Evolutionary conservation across 2,888 invertebrate genomes (phyloP), one percentile per base, ranked within the genome.

Genomic region (Rotaria socialis): DNA sequence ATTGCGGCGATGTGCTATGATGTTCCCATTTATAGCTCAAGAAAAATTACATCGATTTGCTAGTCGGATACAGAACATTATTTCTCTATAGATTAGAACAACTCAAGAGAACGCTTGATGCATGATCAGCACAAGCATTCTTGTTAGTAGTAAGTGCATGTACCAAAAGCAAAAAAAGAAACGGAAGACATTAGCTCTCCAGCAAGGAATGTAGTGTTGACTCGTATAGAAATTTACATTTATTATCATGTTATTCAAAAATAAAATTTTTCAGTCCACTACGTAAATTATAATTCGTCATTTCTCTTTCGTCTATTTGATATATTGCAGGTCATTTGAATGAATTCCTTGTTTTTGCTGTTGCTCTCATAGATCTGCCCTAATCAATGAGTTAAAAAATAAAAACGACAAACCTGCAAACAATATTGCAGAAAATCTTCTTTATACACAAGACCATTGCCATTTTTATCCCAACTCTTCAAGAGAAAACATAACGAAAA

Each of bases 381-480:
- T 55, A 55, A 55, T 22, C 5, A 55, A 52, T 52, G 14, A 52
- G 52, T 55, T 35, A 35, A 35, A 35, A 35, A 35, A 35, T 35
- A 35, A 35, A 35, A 55, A 55, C 5, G 10, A 80, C 80, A 24
- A 80, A 80, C 80, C 80, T 80, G 80, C 14, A 80, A 80, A 47
- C 80, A 80, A 47, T 47, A 43, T 10, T 10, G 43, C 5, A 80
- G 24, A 80, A 80, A 80, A 80, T 80, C 80, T 47, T 47, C 47
- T 47, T n/a, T 24, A 43, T 43, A 10, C 19, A 80, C 19, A 47
- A 41, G 11, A 80, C 80, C 80, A 80, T 5, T 47, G 14, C 80
- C 11, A 80, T 80, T 8, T 47, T 14, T 47, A 80, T 80, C 80
- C 80, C 80, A 80, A 22, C 24, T 80, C 80, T 80, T 35, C 22